A percentile compares a stretch with the other conserved stretches of the same genome.
Conservation (phyloP, 2,113 vertebrate genomes). For the Reinhardtius hippoglossoides region DNA sequence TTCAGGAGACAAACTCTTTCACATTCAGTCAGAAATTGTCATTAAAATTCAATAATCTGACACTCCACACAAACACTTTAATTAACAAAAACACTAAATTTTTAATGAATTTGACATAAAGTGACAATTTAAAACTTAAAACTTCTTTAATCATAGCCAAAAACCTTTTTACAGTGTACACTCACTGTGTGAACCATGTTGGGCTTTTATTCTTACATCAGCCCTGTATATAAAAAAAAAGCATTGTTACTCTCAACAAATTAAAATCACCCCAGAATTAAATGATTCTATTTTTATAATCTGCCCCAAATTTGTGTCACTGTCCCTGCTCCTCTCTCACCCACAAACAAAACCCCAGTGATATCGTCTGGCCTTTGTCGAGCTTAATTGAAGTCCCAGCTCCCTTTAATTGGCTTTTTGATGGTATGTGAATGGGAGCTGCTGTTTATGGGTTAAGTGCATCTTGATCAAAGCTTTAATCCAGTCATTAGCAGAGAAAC, state of each 20-base stretch:
- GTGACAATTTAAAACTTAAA: not conserved
- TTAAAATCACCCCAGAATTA: not conserved
- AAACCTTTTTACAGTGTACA: too few relatives aligned
- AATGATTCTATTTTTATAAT: conserved; percentile 4
- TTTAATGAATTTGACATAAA: not conserved
- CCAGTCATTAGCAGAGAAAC: conserved; percentile 93
- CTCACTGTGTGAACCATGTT: too few relatives aligned
- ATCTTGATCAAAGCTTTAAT: conserved; percentile 94
- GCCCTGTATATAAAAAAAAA: too few relatives aligned
- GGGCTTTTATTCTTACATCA: too few relatives aligned
- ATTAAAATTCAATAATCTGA: not conserved
- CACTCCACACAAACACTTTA: not conserved
- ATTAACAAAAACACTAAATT: not conserved
- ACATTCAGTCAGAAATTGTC: not conserved
- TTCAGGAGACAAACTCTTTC: not conserved
- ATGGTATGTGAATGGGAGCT: conserved; percentile 90
- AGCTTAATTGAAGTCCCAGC: conserved; percentile 88
- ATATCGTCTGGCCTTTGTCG: conserved; percentile 88
- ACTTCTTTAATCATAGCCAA: too few relatives aligned
- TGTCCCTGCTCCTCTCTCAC: conserved; percentile 71
- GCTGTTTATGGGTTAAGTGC: conserved; percentile 95
- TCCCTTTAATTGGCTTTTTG: conserved; percentile 92
- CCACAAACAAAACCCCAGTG: not conserved
- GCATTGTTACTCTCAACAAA: too few relatives aligned
- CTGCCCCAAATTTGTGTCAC: conserved; percentile 57